These are phyloP conservation scores for Pantala flavescens DNA, from an alignment of 1,140 invertebrate genomes.

Conservation along the genomic window DNA sequence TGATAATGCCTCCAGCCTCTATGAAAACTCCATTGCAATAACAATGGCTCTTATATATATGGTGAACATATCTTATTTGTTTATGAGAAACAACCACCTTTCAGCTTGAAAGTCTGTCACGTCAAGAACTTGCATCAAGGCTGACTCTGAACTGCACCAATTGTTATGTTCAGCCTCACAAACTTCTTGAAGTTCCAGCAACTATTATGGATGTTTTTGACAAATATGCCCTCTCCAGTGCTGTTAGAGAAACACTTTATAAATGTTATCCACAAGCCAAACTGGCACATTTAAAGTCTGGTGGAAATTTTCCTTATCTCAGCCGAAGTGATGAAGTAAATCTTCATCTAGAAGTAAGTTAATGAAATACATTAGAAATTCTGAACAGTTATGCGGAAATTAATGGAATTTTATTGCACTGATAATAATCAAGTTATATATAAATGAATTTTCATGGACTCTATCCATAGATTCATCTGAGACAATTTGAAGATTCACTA, in stretches of 20 bases:
- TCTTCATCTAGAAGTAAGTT: constrained; percentile 70
- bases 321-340: constrained; percentile 84
- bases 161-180: constrained; percentile 68
- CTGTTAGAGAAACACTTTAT: constrained; percentile 68
- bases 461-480: constrained; percentile 40
- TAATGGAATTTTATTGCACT: not conserved
- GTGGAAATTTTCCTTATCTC: constrained; percentile 86
- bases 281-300: constrained; percentile 75
- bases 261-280: constrained; percentile 83
- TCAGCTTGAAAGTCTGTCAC: constrained; percentile 70
- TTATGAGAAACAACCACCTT: not conserved
- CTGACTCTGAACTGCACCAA: constrained; percentile 78
- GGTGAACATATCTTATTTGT: no score
- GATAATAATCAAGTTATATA: not conserved
- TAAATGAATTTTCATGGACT: not conserved
- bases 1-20: constrained; percentile 4
- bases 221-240: constrained; percentile 67
- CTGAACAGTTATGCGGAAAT: not conserved
- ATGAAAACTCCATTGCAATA: no score
- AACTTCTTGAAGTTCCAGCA: constrained; percentile 53
- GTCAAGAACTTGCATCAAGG: constrained; percentile 74
- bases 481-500: constrained; percentile 45
- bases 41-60: no score
- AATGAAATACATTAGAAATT: not conserved
- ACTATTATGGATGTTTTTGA: constrained; percentile 89